Evolutionary conservation across 2,888 invertebrate genomes (phyloP), one percentile per base, ranked within the genome.

Genomic region (Stenurella melanura): DNA sequence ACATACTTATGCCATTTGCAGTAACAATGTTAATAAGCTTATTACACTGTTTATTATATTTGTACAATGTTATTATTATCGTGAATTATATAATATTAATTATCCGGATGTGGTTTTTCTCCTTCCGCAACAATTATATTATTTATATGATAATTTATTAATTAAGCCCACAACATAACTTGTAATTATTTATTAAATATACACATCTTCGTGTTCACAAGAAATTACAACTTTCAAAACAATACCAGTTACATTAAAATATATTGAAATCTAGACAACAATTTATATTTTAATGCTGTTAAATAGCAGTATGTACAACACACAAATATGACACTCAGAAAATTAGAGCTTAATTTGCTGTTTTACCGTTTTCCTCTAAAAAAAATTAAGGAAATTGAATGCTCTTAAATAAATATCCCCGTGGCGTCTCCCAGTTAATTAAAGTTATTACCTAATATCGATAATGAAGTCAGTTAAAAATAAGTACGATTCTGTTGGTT

Each of bases 51-150:
- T 80, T 78, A 78, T 78, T 80, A 78, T 80, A 80, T 80, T 78
- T 77, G 78, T 75, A 75, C 78, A 78, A 74, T 78, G 78, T 70
- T 80, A 77, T 80, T 75, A 77, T 81, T 81, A 80, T 78, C 78
- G 74, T 61, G 74, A 71, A 79, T 78, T 78, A 80, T 78, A 80
- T 76, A 79, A 74, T 77, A 80, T 79, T 81, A 81, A 81, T 81
- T 80, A 80, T 78, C 79, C 82, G 82, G 82, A 82, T 82, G 82
- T 80, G 80, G 82, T 81, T 81, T 81, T 82, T 80, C 82, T 79
- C 78, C 80, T 80, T 80, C 80, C 81, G 80, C 80, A 79, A 79
- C 78, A 79, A 79, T 80, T 81, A 73, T 79, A 79, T 81, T 81
- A 80, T 82, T 82, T 81, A 81, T 80, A 82, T 82, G 81, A 80